Base-by-base conservation (phyloP, 2,888 invertebrate genomes). In the Arctia plantaginis region DNA sequence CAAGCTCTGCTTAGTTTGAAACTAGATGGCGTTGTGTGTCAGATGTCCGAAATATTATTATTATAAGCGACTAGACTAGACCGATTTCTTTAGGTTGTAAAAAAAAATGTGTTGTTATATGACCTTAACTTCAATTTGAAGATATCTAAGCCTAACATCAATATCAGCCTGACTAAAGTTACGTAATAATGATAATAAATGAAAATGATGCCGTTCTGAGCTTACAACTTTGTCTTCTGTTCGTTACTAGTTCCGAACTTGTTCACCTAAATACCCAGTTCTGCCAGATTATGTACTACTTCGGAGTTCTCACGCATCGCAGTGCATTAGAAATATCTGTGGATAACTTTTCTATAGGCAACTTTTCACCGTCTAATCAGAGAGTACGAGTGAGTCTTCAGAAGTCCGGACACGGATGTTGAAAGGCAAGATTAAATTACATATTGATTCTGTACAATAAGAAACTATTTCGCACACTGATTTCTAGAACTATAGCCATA, bases 161-260 rank as follows among this genome's bases (percentile, higher is more conserved):
- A n/a, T n/a, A 59, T 1, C 55, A 18, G 35, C 39, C 27, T 27
- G 30, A 15, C 59, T 66, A 33, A 72, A 71, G 41, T 55, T n/a
- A 55, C 3, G 59, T 73, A 33, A n/a, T 23, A 66, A 76, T 64
- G 66, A 73, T 74, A 62, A 70, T 76, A 76, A 72, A 74, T 76
- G 64, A 67, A 67, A 72, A 35, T 70, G 67, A 67, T 73, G 51
- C 55, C 44, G 20, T 51, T n/a, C 30, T 35, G 30, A 66, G 20
- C 55, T 65, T 12, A 13, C 73, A 78, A 73, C 35, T 73, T 79
- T 76, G 74, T 23, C 68, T 39, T 68, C 55, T 70, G 41, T 70
- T 27, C 69, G 71, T 65, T 75, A 65, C 70, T 35, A 75, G 44
- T 75, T 77, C 18, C 10, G 3, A 65, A 59, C 67, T 69, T 30